phyloP scores from a whole-genome alignment of 92 coral and sea anemone genomes.

The Epizoanthus rinbou region DNA sequence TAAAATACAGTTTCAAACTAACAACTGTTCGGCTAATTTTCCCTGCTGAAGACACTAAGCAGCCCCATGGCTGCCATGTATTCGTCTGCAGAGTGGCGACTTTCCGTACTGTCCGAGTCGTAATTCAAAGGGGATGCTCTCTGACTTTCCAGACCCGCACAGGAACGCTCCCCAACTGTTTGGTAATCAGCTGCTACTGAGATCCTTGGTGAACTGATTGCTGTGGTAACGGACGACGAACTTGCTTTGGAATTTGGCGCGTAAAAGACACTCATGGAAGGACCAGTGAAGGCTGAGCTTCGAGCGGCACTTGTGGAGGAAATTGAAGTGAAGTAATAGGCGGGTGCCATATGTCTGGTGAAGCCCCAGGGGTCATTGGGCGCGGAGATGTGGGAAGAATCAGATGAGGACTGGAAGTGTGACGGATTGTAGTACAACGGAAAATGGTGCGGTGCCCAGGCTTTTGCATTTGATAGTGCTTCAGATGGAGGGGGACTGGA shows the following conservation, averaged over 20 bases:
- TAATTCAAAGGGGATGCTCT: conserved; percentile 26
- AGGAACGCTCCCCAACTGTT: conserved; percentile 3
- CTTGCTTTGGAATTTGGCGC: not conserved
- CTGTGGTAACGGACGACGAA: conserved; percentile 12
- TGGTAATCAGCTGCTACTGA: not conserved
- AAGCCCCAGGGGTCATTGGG: conserved; percentile 16
- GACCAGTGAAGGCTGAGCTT: not conserved
- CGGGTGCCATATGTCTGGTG: conserved; percentile 11
- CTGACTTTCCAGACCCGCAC: not conserved
- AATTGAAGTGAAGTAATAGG: not conserved
- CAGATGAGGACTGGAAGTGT: conserved; percentile 16
- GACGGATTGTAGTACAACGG: conserved; percentile 15
- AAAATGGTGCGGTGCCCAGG: conserved; percentile 6
- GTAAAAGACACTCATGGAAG: not conserved
- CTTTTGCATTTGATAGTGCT: not conserved
- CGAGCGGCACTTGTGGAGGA: conserved; percentile 9
- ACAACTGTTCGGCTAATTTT: conserved; percentile 32
- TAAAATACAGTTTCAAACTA: no score
- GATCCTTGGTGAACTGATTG: not conserved
- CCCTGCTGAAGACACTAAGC: conserved; percentile 59
- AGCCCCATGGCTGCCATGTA: conserved; percentile 66
- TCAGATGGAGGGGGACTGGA: conserved; percentile 24
- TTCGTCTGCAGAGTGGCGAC: conserved; percentile 58
- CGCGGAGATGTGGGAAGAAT: not conserved
- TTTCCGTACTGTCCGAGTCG: conserved; percentile 36